Evolutionary conservation across 2,888 invertebrate genomes (phyloP).

Genomic region (Azorinus chamasolen): DNA sequence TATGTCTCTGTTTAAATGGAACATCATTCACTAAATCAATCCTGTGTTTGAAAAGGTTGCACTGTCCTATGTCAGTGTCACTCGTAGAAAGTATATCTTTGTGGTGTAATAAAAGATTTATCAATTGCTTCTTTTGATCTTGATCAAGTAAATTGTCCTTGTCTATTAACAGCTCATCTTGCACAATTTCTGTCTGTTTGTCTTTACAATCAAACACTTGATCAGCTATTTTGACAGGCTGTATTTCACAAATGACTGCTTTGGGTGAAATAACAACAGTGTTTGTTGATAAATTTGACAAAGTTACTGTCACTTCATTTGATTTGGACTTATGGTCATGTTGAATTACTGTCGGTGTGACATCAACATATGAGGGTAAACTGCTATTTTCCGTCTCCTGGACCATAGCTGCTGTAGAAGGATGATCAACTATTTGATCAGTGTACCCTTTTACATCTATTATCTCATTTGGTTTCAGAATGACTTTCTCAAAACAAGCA

Average conservation of each 20-base stretch:
- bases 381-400: slow-evolving; percentile 11
- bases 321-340: slow-evolving; percentile 1
- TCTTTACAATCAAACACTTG: too few relatives aligned
- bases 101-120: too few relatives aligned
- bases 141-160: too few relatives aligned
- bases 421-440: slow-evolving; percentile 11
- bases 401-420: slow-evolving; percentile 7
- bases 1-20: slow-evolving; percentile 22
- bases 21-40: slow-evolving; percentile 8
- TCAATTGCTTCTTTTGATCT: too few relatives aligned
- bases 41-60: slow-evolving; percentile 11
- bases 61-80: too few relatives aligned
- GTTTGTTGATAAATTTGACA: slow-evolving; percentile 20
- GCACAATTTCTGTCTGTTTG: too few relatives aligned
- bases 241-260: slow-evolving; percentile 30
- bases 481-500: not conserved
- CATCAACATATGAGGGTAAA: slow-evolving; percentile 9
- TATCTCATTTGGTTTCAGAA: slow-evolving; percentile 7
- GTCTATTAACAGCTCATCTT: too few relatives aligned
- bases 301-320: slow-evolving; percentile 3
- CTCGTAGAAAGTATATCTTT: too few relatives aligned
- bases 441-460: slow-evolving; percentile 5
- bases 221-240: slow-evolving; percentile 32
- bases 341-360: slow-evolving; percentile 12
- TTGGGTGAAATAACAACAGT: slow-evolving; percentile 16